Evolutionary conservation across 2,888 invertebrate genomes (phyloP), one percentile per base, ranked within the genome.

Genomic region (Pegoplata infirma): DNA sequence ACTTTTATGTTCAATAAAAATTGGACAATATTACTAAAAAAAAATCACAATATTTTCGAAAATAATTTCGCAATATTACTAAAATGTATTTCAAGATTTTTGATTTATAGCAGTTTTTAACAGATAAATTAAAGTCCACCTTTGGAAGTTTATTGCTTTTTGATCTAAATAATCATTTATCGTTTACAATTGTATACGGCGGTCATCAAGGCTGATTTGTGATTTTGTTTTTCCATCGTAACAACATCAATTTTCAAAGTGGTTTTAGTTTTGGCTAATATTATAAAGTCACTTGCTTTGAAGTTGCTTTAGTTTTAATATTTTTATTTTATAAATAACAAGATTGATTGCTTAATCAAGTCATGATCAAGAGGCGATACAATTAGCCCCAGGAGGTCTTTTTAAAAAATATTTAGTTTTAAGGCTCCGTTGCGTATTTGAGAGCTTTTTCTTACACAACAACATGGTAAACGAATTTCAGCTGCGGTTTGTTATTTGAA

Each of bases 281-380:
- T n/a, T 32, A 8, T 63, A 44, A 40, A 59, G n/a, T 56, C 44
- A 36, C 28, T n/a, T n/a, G n/a, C n/a, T 55, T 49, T 49, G n/a
- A 32, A 28, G 36, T 53, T 73, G 68, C 16, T 49, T 51, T 14
- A 53, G 16, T 49, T 59, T 44, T 8, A 10, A 3, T 23, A 12
- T 40, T 14, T 40, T 44, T 56, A 23, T 46, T 56, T 19, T 10
- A 12, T 5, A n/a, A n/a, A n/a, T n/a, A 47, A 21, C 53, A 46
- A 81, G 80, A 84, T 82, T 84, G 87, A 87, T 87, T 85, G 84
- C 87, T 86, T 86, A 86, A 87, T 87, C 85, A 84, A 81, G 80
- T 74, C 80, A 80, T 81, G 81, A 82, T 83, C 83, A 78, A 80
- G 78, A 76, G 76, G 82, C 81, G 83, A 82, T 83, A 84, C 85